phyloP scores from a whole-genome alignment of 2,113 vertebrate genomes.

The Crotalus tigris region DNA sequence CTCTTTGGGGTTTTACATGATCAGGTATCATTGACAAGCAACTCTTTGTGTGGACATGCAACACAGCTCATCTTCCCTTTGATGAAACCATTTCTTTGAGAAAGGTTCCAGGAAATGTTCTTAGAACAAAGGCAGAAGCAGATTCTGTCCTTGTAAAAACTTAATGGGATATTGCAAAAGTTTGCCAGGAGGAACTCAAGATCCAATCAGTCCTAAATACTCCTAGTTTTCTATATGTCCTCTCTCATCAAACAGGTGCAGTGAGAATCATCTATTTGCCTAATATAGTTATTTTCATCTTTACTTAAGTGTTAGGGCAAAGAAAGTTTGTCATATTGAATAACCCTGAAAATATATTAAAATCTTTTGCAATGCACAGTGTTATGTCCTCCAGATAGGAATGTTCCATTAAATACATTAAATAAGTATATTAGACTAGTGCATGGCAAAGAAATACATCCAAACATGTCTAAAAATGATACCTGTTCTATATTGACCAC shows the following conservation, averaged over 20 bases:
- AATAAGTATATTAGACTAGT: not conserved
- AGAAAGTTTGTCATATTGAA: not conserved
- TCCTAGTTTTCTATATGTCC: not conserved
- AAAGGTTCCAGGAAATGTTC: not conserved
- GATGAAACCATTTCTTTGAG: not conserved
- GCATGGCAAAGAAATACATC: not conserved
- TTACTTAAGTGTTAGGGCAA: not conserved
- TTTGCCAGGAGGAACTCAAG: not conserved
- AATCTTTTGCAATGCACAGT: not conserved
- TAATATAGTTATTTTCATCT: not conserved
- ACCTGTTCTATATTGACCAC: not conserved
- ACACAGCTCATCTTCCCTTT: not conserved
- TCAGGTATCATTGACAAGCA: not conserved
- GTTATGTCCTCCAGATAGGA: not conserved
- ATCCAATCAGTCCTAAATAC: not conserved
- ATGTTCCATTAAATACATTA: not conserved
- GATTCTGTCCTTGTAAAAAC: not conserved
- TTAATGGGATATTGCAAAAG: not conserved
- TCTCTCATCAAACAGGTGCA: not conserved
- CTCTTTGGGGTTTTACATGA: not conserved
- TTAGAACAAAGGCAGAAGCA: not conserved
- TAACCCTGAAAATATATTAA: not conserved
- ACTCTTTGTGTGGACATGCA: not conserved
- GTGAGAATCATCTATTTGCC: not conserved
- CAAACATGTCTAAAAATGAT: not conserved